Conservation (phyloP, 2,888 invertebrate species). For the Tolmerus cingulatus region DNA sequence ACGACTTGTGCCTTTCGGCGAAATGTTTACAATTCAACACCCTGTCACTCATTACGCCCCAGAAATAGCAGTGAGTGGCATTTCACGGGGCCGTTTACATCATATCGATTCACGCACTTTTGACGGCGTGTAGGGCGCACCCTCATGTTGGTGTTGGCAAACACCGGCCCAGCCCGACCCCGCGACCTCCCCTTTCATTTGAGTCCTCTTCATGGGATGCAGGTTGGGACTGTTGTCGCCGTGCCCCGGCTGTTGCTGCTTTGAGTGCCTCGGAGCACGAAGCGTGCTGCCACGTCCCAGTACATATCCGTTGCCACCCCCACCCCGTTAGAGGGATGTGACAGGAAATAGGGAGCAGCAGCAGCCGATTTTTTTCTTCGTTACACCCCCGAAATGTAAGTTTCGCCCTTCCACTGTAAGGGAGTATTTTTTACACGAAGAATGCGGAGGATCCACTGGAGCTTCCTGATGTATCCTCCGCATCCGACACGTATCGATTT, state of each 20-base stretch:
- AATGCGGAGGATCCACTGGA: not conserved
- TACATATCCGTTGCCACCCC: not conserved
- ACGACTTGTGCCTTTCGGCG: slow-evolving; percentile 14
- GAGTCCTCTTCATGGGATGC: not conserved
- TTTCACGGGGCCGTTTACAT: slow-evolving; percentile 35
- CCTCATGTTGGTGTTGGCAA: not conserved
- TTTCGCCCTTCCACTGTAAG: not conserved
- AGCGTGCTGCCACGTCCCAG: slow-evolving; percentile 15
- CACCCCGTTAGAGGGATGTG: not conserved
- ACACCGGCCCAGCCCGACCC: not conserved
- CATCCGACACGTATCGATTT: slow-evolving; percentile 42
- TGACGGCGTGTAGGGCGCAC: slow-evolving; percentile 6
- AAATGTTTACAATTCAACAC: slow-evolving; percentile 37
- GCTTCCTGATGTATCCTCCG: slow-evolving; percentile 13
- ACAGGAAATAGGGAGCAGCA: slow-evolving; percentile 35
- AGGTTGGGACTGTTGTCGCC: not conserved
- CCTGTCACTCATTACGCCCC: slow-evolving; percentile 31
- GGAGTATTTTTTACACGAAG: not conserved
- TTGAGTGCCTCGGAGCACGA: slow-evolving; percentile 25
- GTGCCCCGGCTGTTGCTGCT: not conserved
- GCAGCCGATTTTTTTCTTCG: not conserved
- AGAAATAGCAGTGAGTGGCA: slow-evolving; percentile 34
- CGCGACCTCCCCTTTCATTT: not conserved
- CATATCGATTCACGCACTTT: slow-evolving; percentile 31
- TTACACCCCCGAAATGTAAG: not conserved